Evolutionary conservation across 2,797 vertebrate species (phyloP).

Genomic region (Avahi laniger): DNA sequence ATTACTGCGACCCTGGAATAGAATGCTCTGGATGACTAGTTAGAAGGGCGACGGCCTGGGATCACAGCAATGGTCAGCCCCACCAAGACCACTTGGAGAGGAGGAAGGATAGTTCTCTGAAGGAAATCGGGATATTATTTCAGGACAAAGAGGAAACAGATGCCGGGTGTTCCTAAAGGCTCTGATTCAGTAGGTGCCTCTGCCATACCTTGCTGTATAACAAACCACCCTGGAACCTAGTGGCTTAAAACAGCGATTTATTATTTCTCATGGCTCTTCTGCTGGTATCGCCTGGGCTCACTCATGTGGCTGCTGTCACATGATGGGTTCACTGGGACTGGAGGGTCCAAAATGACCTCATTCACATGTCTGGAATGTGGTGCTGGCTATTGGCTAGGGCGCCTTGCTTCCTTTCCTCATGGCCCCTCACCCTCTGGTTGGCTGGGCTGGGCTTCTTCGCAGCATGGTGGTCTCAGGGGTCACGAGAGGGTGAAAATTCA

Average conservation of each 20-base stretch:
- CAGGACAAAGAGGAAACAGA: not conserved
- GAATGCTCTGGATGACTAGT: not conserved
- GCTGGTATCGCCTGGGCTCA: not conserved
- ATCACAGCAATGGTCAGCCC: not conserved
- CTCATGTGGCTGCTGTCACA: not conserved
- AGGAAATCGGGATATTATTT: conserved; percentile 17
- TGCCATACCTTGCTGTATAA: not conserved
- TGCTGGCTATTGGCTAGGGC: not conserved
- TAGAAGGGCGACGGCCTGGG: not conserved
- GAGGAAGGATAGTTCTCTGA: not conserved
- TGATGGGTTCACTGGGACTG: not conserved
- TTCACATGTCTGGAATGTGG: not conserved
- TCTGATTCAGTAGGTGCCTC: not conserved
- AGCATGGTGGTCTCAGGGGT: not conserved
- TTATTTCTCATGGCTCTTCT: not conserved
- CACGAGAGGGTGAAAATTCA: not conserved
- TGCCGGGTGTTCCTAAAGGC: not conserved
- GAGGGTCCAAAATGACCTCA: not conserved
- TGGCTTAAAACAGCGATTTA: not conserved
- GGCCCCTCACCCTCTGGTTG: not conserved
- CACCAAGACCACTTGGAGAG: not conserved
- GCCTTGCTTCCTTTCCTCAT: not conserved
- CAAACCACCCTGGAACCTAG: not conserved
- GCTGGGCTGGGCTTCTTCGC: not conserved
- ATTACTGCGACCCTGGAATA: not conserved